Percentiles rank a stretch among this genome's conserved stretches.
phyloP scores from a whole-genome alignment of 37 sponge, comb jelly and placozoan species.

The Eunapius fragilis region DNA sequence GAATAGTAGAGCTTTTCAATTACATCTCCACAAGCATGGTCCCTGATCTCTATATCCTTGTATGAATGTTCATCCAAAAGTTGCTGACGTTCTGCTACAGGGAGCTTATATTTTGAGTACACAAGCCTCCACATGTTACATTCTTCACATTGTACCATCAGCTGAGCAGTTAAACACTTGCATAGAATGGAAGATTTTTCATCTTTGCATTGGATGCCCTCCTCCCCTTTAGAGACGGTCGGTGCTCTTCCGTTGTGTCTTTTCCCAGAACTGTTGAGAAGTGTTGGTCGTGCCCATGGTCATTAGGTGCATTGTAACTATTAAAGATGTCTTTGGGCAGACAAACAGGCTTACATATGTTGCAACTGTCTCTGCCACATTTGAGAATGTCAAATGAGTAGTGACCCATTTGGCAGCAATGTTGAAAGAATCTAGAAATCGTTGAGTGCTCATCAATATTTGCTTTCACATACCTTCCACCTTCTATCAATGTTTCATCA shows the following conservation, averaged over 20 bases:
- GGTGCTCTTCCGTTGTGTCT: constrained; percentile 15
- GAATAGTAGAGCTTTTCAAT: constrained; percentile 61
- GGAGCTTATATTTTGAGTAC: constrained; percentile 40
- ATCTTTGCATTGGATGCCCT: neutral
- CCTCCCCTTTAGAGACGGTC: constrained; percentile 1
- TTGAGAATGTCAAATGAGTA: too few species aligned
- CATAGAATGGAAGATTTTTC: constrained; percentile 23
- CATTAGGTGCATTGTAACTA: neutral
- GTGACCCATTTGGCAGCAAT: too few species aligned
- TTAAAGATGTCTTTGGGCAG: constrained; percentile 18
- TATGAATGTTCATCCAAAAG: constrained; percentile 15
- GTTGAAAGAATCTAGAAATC: too few species aligned
- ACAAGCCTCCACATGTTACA: constrained; percentile 44
- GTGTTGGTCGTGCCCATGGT: constrained; percentile 26
- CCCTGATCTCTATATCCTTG: constrained; percentile 24
- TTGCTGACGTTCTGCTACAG: neutral
- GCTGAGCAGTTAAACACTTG: constrained; percentile 44
- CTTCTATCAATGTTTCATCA: too few species aligned
- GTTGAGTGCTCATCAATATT: too few species aligned
- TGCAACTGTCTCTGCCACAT: too few species aligned
- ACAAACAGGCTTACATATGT: too few species aligned
- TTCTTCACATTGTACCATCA: constrained; percentile 45
- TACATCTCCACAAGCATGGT: constrained; percentile 25
- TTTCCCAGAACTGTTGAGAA: constrained; percentile 20
- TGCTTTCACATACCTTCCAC: too few species aligned